These are phyloP conservation scores for Tetranychus piercei DNA, from an alignment of 2,888 invertebrate genomes.

Conservation along the genomic window DNA sequence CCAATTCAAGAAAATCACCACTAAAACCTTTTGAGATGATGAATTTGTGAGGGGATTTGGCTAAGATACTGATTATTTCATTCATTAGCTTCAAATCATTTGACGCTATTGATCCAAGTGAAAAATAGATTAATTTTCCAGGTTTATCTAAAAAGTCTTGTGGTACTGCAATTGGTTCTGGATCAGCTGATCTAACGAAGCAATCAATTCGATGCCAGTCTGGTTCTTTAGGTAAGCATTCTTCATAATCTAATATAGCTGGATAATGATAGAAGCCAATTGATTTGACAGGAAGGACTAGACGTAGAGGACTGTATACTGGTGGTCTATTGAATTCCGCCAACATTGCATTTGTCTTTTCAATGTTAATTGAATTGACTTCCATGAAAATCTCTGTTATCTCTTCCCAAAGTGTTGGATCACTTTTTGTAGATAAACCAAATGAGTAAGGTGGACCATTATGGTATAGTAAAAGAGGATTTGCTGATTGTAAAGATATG, in stretches of 20 bases:
- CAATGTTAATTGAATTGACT: too few relatives aligned
- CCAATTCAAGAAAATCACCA: neutral
- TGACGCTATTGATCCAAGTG: neutral
- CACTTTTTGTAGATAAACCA: too few relatives aligned
- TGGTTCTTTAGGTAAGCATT: neutral
- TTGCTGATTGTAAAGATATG: too few relatives aligned
- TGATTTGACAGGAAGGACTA: too few relatives aligned
- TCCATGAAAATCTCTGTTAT: too few relatives aligned
- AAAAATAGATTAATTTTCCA: conserved; percentile 7
- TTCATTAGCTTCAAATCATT: conserved; percentile 14
- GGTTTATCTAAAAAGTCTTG: neutral
- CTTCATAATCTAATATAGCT: conserved; percentile 8
- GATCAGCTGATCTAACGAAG: neutral
- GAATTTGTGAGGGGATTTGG: conserved; percentile 11
- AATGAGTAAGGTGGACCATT: too few relatives aligned
- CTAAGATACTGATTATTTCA: conserved; percentile 10
- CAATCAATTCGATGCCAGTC: conserved; percentile 7
- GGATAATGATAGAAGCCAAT: conserved; percentile 12
- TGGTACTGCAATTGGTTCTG: neutral
- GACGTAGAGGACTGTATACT: too few relatives aligned
- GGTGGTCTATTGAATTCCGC: too few relatives aligned
- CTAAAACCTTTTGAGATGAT: conserved; percentile 18
- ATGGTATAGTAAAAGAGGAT: too few relatives aligned
- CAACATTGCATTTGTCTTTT: too few relatives aligned
- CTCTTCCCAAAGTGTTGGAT: too few relatives aligned